Evolutionary conservation across 2,888 invertebrate species (phyloP).

Genomic region (Liodrosophila aerea): DNA sequence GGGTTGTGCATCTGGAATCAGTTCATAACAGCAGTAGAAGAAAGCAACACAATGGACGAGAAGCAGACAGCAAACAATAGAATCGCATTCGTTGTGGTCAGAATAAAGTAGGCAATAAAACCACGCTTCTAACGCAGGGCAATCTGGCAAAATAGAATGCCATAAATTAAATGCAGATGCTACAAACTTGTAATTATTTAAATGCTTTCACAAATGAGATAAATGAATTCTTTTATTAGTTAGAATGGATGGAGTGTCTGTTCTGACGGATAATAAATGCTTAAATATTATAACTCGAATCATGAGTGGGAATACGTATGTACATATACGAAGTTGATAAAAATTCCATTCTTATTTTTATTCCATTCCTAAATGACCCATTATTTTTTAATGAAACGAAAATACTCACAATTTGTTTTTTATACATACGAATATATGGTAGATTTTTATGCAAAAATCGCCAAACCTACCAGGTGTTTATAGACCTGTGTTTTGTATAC

Average conservation of each 20-base stretch:
- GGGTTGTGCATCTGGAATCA: conserved; percentile 56
- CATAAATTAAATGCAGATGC: conserved; percentile 73
- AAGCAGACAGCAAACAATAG: conserved; percentile 4
- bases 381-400: too few relatives aligned
- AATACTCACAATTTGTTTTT: too few relatives aligned
- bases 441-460: too few relatives aligned
- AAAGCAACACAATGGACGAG: too few relatives aligned
- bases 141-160: conserved; percentile 63
- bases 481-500: too few relatives aligned
- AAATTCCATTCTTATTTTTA: too few relatives aligned
- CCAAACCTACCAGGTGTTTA: too few relatives aligned
- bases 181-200: conserved; percentile 69
- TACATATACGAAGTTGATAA: too few relatives aligned
- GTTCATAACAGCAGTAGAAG: conserved; percentile 14
- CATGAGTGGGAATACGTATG: background rate
- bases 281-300: background rate
- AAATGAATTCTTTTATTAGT: background rate
- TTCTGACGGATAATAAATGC: background rate
- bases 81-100: conserved; percentile 30
- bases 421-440: too few relatives aligned
- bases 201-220: conserved; percentile 2
- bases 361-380: too few relatives aligned
- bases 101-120: conserved; percentile 53
- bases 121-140: conserved; percentile 38
- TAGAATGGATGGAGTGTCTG: background rate